Base-by-base conservation (phyloP, 2,888 invertebrate genomes). In the Erynnis tages region DNA sequence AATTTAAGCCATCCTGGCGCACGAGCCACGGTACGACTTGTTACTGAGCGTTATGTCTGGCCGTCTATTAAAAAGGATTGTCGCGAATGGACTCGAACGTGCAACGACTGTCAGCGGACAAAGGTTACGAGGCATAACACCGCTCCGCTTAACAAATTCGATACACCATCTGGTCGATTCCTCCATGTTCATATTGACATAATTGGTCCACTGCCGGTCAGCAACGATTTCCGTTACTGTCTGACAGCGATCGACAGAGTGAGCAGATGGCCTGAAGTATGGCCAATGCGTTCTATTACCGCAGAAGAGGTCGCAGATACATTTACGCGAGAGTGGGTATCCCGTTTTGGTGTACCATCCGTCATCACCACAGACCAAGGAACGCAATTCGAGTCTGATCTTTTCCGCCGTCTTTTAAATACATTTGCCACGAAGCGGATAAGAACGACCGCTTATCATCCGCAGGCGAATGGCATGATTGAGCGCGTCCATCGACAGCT, bases 121-220 rank as follows among this genome's bases (percentile, higher is more conserved):
- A 63, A 62, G 10, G 53, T 65, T 0, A 14, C 58, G 1, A 13
- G 61, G 2, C 63, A 63, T 23, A 47, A 7, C 2, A 13, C 21
- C 0, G 1, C 63, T 2, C 63, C 61, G 0, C 34, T 59, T 0
- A 55, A 57, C 0, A 17, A 23, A 1, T 58, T 63, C 5, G n/a
- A n/a, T 2, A n/a, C 2, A 2, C 57, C 63, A 2, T 21, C 58
- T 7, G 35, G 14, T 2, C 40, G 62, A 1, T 58, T 67, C 19
- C 6, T 4, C 0, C 61, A 65, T 11, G 45, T 67, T 4, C 82
- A 85, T 55, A 63, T 89, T 0, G 84, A 89, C 58, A 58, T 64
- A 14, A 11, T 50, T 7, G 43, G 43, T 3, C 50, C 50, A 3
- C 27, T 50, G 1, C 50, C 50, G 3, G 25, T 34, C 7, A 30